phyloP scores from a whole-genome alignment of 1,140 invertebrate genomes.

The Drosophila navojoa region DNA sequence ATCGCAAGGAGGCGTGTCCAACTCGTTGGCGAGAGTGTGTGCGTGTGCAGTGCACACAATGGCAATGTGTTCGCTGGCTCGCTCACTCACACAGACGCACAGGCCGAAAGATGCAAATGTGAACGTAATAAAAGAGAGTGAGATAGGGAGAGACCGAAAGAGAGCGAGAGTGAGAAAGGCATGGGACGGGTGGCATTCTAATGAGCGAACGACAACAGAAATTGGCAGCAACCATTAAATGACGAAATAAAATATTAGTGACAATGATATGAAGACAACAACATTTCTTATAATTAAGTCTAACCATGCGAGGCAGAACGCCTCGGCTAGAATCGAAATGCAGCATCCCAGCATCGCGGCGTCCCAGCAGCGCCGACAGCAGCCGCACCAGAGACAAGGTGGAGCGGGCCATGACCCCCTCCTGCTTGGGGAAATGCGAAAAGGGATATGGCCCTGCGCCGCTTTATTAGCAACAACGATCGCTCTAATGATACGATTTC shows the following conservation, averaged over 20 bases:
- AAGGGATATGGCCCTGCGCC: constrained; percentile 54
- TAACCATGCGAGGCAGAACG: constrained; percentile 79
- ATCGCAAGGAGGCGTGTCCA: constrained; percentile 76
- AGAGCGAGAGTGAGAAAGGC: constrained; percentile 18
- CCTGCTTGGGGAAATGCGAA: constrained; percentile 3
- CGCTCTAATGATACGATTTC: constrained; percentile 74
- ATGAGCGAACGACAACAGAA: constrained; percentile 73
- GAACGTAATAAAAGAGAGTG: constrained; percentile 5
- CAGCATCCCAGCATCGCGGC: constrained; percentile 42
- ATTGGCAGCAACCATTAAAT: constrained; percentile 77
- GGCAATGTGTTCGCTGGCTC: constrained; percentile 18
- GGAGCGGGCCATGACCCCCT: constrained; percentile 15
- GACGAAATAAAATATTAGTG: constrained; percentile 75
- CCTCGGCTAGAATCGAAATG: constrained; percentile 71
- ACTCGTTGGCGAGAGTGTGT: constrained; percentile 23
- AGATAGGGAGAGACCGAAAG: constrained; percentile 23
- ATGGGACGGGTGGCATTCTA: constrained; percentile 53
- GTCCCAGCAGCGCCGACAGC: constrained; percentile 24
- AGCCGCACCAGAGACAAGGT: constrained; percentile 27
- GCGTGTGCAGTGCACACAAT: constrained; percentile 20
- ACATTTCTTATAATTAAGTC: constrained; percentile 78
- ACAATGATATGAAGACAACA: constrained; percentile 79
- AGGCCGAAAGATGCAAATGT: constrained; percentile 14
- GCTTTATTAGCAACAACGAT: constrained; percentile 75
- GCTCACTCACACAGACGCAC: constrained; percentile 5